These are phyloP conservation scores for Halictus quadricinctus DNA, from an alignment of 2,888 invertebrate genomes.

Conservation along the genomic window DNA sequence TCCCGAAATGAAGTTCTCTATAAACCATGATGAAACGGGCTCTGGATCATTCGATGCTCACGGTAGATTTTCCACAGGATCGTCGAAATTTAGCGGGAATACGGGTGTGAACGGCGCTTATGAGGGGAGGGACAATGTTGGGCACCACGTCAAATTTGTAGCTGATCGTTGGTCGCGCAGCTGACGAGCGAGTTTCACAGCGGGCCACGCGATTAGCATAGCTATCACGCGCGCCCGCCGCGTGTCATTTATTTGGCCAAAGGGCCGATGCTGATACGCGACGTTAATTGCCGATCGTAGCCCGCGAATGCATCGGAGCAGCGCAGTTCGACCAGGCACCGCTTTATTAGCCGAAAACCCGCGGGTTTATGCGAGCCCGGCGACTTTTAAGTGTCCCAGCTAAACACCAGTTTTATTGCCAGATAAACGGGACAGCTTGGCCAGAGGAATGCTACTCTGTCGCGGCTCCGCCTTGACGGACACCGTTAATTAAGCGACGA, in stretches of 20 bases:
- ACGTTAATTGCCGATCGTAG: slow-evolving; percentile 62
- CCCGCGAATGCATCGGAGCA: slow-evolving; percentile 55
- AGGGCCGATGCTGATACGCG: slow-evolving; percentile 59
- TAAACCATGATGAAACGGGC: slow-evolving; percentile 7
- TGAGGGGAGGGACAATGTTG: background rate
- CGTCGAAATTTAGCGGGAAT: background rate
- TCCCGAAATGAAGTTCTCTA: background rate
- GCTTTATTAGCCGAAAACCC: slow-evolving; percentile 56
- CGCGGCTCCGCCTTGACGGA: background rate
- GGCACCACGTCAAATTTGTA: slow-evolving; percentile 67
- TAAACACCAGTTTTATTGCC: slow-evolving; percentile 46
- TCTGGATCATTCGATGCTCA: background rate
- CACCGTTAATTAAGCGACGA: slow-evolving; percentile 49
- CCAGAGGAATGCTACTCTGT: background rate
- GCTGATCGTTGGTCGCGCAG: slow-evolving; percentile 57
- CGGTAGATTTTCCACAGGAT: background rate
- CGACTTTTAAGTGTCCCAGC: slow-evolving; percentile 34
- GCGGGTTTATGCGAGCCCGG: slow-evolving; percentile 27
- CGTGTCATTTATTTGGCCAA: slow-evolving; percentile 64
- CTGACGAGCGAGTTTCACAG: slow-evolving; percentile 66
- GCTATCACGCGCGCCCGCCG: slow-evolving; percentile 58
- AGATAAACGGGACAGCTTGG: slow-evolving; percentile 30
- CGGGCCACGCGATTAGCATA: slow-evolving; percentile 68
- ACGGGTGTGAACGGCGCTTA: background rate
- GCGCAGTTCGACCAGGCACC: slow-evolving; percentile 42